Evolutionary conservation across 2,113 vertebrate species (phyloP).

Genomic region (Labeo catla): DNA sequence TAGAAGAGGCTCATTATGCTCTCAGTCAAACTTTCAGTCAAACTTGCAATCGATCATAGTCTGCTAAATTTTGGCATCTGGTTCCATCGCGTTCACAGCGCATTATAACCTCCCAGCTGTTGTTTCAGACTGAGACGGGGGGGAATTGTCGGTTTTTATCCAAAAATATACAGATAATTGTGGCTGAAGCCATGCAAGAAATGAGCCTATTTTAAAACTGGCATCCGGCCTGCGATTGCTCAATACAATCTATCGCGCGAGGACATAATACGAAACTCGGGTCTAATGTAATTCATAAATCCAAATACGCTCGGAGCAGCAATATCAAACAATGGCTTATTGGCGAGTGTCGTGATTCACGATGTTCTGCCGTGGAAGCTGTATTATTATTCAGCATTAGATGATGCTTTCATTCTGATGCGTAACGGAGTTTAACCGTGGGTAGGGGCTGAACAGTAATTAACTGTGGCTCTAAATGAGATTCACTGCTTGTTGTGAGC

Average conservation of each 20-base stretch:
- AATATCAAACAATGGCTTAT: slow-evolving; percentile 58
- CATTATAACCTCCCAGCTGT: slow-evolving; percentile 44
- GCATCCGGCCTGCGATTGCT: neutral
- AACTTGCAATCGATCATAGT: slow-evolving; percentile 5
- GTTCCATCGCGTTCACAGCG: neutral
- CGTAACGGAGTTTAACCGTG: slow-evolving; percentile 70
- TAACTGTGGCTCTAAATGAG: slow-evolving; percentile 75
- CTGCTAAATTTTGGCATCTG: slow-evolving; percentile 29
- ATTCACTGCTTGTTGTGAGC: slow-evolving; percentile 71
- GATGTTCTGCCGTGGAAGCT: slow-evolving; percentile 65
- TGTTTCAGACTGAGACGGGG: slow-evolving; percentile 8
- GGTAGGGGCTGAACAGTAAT: slow-evolving; percentile 74
- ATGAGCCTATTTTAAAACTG: slow-evolving; percentile 22
- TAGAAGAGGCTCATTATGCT: slow-evolving; percentile 16
- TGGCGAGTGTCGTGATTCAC: slow-evolving; percentile 44
- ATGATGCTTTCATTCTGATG: slow-evolving; percentile 71
- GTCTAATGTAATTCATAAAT: slow-evolving; percentile 36
- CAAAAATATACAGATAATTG: slow-evolving; percentile 16
- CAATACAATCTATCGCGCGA: neutral
- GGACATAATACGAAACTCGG: neutral
- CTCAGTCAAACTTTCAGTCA: slow-evolving; percentile 15
- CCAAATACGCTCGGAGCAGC: slow-evolving; percentile 20
- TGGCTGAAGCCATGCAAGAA: slow-evolving; percentile 31
- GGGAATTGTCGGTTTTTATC: slow-evolving; percentile 31
- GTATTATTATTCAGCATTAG: slow-evolving; percentile 71